phyloP scores from a whole-genome alignment of 2,113 vertebrate species.

The Osmerus eperlanus region DNA sequence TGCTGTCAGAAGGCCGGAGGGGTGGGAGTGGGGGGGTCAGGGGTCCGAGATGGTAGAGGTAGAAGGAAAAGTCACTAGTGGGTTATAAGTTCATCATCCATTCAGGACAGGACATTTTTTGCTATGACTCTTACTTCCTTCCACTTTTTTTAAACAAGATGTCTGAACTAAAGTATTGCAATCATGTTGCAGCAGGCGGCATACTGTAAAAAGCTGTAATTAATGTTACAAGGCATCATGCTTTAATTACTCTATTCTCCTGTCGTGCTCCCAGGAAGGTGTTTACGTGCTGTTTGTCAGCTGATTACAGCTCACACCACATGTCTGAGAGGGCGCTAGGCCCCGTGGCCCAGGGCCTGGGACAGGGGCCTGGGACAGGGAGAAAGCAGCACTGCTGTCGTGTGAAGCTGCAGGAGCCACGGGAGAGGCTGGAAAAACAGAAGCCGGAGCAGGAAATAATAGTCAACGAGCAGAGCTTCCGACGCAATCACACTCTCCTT shows the following conservation, averaged over 20 bases:
- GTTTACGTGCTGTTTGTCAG: neutral
- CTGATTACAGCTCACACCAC: neutral
- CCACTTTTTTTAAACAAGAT: too few species aligned
- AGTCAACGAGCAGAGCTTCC: constrained; percentile 68
- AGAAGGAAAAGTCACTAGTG: neutral
- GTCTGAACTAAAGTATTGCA: too few species aligned
- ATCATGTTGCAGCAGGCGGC: too few species aligned
- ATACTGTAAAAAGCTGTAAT: too few species aligned
- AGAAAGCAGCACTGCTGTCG: constrained; percentile 30
- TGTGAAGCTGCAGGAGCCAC: constrained; percentile 36
- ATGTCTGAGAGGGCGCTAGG: neutral
- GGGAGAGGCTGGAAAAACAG: constrained; percentile 62
- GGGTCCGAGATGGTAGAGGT: constrained; percentile 21
- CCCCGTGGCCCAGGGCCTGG: neutral
- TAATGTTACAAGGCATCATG: too few species aligned
- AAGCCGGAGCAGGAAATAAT: constrained; percentile 74
- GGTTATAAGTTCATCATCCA: too few species aligned
- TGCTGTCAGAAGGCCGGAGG: constrained; percentile 14
- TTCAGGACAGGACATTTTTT: too few species aligned
- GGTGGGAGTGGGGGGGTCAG: neutral
- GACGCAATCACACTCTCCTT: constrained; percentile 58
- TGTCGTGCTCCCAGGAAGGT: neutral
- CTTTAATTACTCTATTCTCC: neutral
- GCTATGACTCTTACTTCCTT: too few species aligned
- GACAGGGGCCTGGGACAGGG: neutral